Percentiles rank a stretch among this genome's conserved stretches.
Evolutionary conservation across 2,888 invertebrate species (phyloP).

Genomic region (Hypercompe scribonia): DNA sequence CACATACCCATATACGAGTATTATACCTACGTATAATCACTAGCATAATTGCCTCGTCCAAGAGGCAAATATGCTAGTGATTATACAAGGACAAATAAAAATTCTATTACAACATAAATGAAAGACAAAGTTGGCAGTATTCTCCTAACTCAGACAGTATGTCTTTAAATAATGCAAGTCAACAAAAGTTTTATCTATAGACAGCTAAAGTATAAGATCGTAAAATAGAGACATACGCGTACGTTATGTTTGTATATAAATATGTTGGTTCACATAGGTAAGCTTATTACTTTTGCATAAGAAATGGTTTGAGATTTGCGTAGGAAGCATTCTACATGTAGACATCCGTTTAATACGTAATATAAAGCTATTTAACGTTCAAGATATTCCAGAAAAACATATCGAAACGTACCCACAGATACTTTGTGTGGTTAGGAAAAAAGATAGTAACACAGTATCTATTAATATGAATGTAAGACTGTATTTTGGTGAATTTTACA

Average conservation of each 20-base stretch:
- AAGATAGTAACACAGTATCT: neutral
- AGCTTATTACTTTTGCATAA: neutral
- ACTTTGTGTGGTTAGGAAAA: neutral
- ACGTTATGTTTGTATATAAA: neutral
- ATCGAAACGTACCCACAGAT: neutral
- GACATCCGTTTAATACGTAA: no score
- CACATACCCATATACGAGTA: no score
- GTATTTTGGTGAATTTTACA: neutral
- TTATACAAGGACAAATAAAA: no score
- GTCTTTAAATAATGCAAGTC: neutral
- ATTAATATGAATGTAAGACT: neutral
- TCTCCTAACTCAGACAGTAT: neutral
- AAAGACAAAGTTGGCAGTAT: neutral
- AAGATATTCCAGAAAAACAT: neutral
- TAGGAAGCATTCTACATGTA: no score
- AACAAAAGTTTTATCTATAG: neutral
- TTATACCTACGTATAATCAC: no score
- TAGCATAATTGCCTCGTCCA: no score
- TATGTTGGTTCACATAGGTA: neutral
- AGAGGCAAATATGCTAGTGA: no score
- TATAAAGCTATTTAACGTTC: neutral
- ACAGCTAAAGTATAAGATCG: neutral
- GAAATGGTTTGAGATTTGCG: no score
- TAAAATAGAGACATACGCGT: neutral
- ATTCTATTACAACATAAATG: neutral